Base-by-base conservation (phyloP, 2,888 invertebrate genomes). In the Allacma fusca region DNA sequence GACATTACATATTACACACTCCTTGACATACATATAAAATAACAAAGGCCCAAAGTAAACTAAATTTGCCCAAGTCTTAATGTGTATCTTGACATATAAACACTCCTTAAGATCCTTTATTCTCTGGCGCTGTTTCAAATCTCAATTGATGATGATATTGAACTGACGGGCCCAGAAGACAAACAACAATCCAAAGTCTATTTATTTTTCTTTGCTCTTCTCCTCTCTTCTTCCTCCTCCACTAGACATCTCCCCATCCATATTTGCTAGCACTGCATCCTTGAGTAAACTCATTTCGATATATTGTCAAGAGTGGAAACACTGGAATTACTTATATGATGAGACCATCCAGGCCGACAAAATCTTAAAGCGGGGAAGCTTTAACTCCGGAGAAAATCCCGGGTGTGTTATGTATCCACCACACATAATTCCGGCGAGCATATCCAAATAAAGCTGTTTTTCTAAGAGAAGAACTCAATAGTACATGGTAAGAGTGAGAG, bases 111-210 rank as follows among this genome's bases (percentile, higher is more conserved):
- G 50, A 9, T 50, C 16, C 50, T 50, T 50, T 50, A 50, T 50
- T 50, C 16, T 62, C 62, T 73, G 73, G 73, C 73, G 34, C 62
- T 34, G 73, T 62, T 73, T 62, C 73, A 73, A 73, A 73, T 73
- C 73, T 73, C 62, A 40, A 73, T 73, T 73, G 73, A 73, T 73
- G 73, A 73, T 28, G n/a, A 72, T 72, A 72, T 72, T 70, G 69
- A 44, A 44, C 44, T n/a, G 44, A 70, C 26, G 24, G 43, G 40
- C 50, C 16, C 16, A 70, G 69, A 70, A 65, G 26, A 65, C 69
- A 70, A 70, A 70, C 69, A 70, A 44, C 24, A 50, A 50, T 19
- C 1, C 12, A 70, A 40, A 23, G 69, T 70, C 44, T 70, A 28
- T 72, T 59, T 72, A 72, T 57, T 72, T 59, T 50, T n/a, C 72